Evolutionary conservation across 1,140 invertebrate species (phyloP).

Genomic region (Drosophila azteca): DNA sequence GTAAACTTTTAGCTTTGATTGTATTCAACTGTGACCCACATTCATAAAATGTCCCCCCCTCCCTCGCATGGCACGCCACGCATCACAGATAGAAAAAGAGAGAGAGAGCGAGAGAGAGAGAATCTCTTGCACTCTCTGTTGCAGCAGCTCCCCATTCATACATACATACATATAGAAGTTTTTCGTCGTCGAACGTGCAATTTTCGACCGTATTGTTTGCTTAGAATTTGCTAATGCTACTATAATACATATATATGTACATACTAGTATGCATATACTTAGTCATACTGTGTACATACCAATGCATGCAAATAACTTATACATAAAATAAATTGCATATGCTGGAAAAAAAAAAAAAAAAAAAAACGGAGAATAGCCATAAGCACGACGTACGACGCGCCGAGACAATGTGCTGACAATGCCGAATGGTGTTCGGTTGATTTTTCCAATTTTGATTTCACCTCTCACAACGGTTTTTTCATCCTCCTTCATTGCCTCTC

Average conservation of each 20-base stretch:
- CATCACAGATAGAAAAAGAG: slow-evolving; percentile 10
- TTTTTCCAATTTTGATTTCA: slow-evolving; percentile 18
- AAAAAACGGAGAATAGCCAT: background rate
- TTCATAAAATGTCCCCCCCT: slow-evolving; percentile 25
- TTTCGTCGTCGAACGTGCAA: slow-evolving; percentile 50
- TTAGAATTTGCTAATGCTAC: slow-evolving; percentile 38
- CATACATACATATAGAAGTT: background rate
- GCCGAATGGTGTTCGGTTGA: slow-evolving; percentile 8
- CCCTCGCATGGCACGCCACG: slow-evolving; percentile 8
- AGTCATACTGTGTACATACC: background rate
- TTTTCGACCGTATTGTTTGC: slow-evolving; percentile 44
- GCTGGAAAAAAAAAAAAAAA: slow-evolving; percentile 37
- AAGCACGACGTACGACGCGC: slow-evolving; percentile 4
- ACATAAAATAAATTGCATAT: slow-evolving; percentile 26
- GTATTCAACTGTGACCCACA: slow-evolving; percentile 54
- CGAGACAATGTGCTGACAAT: slow-evolving; percentile 49
- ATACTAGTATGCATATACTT: slow-evolving; percentile 3
- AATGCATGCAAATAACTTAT: slow-evolving; percentile 38
- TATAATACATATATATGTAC: background rate
- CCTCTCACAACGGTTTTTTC: slow-evolving; percentile 5
- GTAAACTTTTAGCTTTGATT: slow-evolving; percentile 26
- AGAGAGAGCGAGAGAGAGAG: background rate
- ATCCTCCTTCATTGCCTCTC: slow-evolving; percentile 1
- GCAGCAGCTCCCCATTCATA: background rate
- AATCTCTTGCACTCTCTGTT: background rate